Evolutionary conservation across 2,888 invertebrate genomes (phyloP), one percentile per base, ranked within the genome.

Genomic region (Callyntrura guangdongensis): DNA sequence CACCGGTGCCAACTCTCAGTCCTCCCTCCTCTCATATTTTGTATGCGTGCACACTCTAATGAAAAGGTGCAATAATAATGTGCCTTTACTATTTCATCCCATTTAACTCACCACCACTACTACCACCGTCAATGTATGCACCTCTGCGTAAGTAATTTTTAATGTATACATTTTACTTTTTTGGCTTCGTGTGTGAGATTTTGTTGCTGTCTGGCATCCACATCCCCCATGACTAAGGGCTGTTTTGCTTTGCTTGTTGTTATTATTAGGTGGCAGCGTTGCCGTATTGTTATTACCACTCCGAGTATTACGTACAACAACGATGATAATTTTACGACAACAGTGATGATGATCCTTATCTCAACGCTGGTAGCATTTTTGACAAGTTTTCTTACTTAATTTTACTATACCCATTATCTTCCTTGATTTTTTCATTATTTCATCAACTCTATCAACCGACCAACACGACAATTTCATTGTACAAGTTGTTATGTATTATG

Each of bases 361-460:
- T 17, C 47, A 74, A 56, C 53, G 56, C 53, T 22, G 36, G 79
- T 79, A 79, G 79, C 79, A 59, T 27, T 79, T 79, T 53, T 79
- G 17, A 79, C 79, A 79, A 59, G 79, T 79, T 79, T 79, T 25
- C 79, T 79, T 79, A 79, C 79, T 79, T 79, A 79, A 79, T 59
- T 79, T 36, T 79, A 47, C 45, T n/a, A 17, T 20, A 47, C 47
- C 47, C 72, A 72, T 72, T 72, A 72, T 72, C 72, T 72, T 9
- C 1, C 56, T 49, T 74, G 11, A 20, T 74, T 45, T 59, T 56
- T 17, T 59, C 59, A 49, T 49, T 22, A 74, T 22, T 53, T 8
- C 77, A 79, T 14, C 25, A 79, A 79, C 11, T 5, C 20, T 9
- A 27, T 72, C n/a, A n/a, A 45, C 72, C 12, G 11, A 3, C 11